A percentile compares a stretch with the other conserved stretches of the same genome.
These are phyloP conservation scores for Cryptoleucopteryx plumbea DNA, from an alignment of 2,113 vertebrate genomes.

Conservation along the genomic window DNA sequence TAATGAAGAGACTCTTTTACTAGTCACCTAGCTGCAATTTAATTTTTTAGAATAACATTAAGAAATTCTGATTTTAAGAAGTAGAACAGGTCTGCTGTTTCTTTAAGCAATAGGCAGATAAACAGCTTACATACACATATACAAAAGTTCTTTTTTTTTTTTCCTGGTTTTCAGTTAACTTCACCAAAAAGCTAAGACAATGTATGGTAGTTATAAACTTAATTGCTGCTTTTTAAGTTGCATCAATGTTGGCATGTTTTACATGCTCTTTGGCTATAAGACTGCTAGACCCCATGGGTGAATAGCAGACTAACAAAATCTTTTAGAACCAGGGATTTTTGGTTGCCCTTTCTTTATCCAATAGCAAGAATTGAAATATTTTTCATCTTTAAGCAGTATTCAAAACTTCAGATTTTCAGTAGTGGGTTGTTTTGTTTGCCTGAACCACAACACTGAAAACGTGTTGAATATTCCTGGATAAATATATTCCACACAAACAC, in stretches of 20 bases:
- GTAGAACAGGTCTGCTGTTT: neutral
- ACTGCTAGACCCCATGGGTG: neutral
- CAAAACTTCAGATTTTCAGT: neutral
- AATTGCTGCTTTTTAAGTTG: neutral
- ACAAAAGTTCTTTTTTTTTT: neutral
- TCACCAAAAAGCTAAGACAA: neutral
- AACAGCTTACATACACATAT: neutral
- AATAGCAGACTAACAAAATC: neutral
- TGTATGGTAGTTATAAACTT: neutral
- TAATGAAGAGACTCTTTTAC: neutral
- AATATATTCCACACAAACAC: neutral
- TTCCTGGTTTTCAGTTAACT: neutral
- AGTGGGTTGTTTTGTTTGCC: neutral
- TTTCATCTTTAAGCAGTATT: neutral
- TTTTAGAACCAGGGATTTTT: neutral
- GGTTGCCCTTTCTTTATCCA: neutral
- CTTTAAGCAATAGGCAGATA: neutral
- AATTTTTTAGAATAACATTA: neutral
- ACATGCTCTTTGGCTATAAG: neutral
- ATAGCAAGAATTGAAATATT: neutral
- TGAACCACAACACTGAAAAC: neutral
- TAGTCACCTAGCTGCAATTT: neutral
- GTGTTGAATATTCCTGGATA: neutral
- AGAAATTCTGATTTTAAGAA: neutral
- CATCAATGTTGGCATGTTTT: neutral